Percentiles rank a stretch among this genome's conserved stretches.
These are phyloP conservation scores for Azemiops feae DNA, from an alignment of 2,113 vertebrate species.

Conservation along the genomic window DNA sequence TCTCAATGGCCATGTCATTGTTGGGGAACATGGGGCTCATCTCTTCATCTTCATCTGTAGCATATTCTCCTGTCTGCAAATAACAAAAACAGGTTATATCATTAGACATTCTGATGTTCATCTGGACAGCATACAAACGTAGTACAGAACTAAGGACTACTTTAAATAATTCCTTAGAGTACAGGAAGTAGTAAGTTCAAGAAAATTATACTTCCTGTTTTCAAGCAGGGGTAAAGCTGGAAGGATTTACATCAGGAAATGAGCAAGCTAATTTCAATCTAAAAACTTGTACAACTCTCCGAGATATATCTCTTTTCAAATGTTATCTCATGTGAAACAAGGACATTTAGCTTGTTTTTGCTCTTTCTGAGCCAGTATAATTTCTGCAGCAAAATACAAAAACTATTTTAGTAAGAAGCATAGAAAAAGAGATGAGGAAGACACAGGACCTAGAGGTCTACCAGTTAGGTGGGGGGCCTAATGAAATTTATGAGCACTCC, in stretches of 20 bases:
- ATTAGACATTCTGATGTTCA: neutral
- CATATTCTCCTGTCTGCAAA: conserved; percentile 88
- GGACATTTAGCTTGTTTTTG: neutral
- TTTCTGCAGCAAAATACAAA: neutral
- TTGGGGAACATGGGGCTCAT: conserved; percentile 90
- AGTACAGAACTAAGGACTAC: too few species aligned
- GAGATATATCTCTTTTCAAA: neutral
- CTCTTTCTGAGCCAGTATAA: neutral
- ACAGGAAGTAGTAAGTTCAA: neutral
- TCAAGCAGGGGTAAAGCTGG: neutral
- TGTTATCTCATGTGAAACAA: neutral
- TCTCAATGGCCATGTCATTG: conserved; percentile 87
- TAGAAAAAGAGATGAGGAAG: neutral
- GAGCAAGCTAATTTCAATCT: neutral
- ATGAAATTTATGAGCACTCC: neutral
- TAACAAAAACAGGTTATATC: neutral
- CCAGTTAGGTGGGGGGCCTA: neutral
- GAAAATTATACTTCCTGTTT: neutral
- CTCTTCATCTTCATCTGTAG: conserved; percentile 88
- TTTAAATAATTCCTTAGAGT: neutral
- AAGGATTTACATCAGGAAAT: neutral
- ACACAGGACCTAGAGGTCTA: neutral
- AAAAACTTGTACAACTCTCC: neutral
- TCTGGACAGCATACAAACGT: too few species aligned
- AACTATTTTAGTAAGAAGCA: neutral